phyloP scores from a whole-genome alignment of 2,113 vertebrate species.

The Ariopsis seemanni region DNA sequence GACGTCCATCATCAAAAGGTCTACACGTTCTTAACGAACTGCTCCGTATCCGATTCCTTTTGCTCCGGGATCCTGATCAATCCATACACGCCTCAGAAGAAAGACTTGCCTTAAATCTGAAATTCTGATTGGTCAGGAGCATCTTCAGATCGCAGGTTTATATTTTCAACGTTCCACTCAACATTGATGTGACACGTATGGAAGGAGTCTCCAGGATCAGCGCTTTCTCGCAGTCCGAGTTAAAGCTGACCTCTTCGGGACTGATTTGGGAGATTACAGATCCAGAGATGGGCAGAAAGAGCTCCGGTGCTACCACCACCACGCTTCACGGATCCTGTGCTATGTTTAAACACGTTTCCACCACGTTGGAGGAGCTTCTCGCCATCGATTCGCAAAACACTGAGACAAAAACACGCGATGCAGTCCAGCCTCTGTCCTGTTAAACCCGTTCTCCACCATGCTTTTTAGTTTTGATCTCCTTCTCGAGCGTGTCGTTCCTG shows the following conservation, averaged over 20 bases:
- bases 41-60: not conserved
- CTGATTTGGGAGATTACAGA: no score
- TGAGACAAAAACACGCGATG: not conserved
- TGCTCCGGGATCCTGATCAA: not conserved
- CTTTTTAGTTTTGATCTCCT: not conserved
- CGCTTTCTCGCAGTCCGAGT: not conserved
- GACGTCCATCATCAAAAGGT: not conserved
- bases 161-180: not conserved
- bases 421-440: not conserved
- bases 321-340: not conserved
- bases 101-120: not conserved
- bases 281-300: not conserved
- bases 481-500: not conserved
- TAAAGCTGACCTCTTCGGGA: no score
- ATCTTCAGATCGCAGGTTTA: not conserved
- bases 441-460: not conserved
- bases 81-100: not conserved
- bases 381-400: not conserved
- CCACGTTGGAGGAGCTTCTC: not conserved
- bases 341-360: not conserved
- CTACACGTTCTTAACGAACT: not conserved
- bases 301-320: not conserved
- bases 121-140: not conserved
- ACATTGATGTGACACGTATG: not conserved
- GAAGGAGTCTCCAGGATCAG: not conserved